Conservation (phyloP, 2,888 invertebrate species). For the Scaptomyza tumidula region DNA sequence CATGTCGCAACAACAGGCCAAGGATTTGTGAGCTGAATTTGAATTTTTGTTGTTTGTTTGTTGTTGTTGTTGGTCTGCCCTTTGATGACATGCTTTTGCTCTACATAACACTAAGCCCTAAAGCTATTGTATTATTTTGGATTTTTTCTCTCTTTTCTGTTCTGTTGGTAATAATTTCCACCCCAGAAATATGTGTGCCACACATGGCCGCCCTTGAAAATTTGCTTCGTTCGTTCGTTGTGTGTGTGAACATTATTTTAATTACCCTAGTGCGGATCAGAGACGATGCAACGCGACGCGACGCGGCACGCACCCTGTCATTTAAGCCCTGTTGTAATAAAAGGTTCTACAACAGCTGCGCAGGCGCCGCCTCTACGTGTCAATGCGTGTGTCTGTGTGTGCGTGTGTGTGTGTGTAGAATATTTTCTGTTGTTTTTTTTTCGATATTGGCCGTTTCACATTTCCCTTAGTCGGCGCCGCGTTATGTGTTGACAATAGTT, state of each 20-base stretch:
- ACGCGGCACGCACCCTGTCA: constrained; percentile 68
- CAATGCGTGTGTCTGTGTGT: fast-evolving
- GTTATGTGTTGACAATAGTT: constrained; percentile 72
- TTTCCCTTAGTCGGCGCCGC: constrained; percentile 40
- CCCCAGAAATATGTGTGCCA: constrained; percentile 67
- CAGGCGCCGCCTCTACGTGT: constrained; percentile 60
- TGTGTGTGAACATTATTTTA: constrained; percentile 71
- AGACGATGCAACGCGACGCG: background rate
- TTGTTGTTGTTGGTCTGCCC: constrained; percentile 20
- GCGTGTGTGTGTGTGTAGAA: background rate
- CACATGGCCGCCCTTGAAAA: constrained; percentile 76
- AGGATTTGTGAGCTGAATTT: constrained; percentile 51
- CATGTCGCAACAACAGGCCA: constrained; percentile 48
- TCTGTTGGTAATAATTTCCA: constrained; percentile 48
- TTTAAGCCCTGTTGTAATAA: constrained; percentile 52
- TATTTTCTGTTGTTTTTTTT: background rate
- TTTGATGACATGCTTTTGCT: constrained; percentile 47
- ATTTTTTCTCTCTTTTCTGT: constrained; percentile 23
- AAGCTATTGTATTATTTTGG: constrained; percentile 16
- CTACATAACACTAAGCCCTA: constrained; percentile 49
- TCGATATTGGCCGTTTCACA: constrained; percentile 45
- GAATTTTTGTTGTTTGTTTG: constrained; percentile 24
- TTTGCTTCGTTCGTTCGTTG: constrained; percentile 49
- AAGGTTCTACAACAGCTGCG: constrained; percentile 70
- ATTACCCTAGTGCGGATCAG: constrained; percentile 60